These are phyloP conservation scores for Vulpes vulpes DNA, from an alignment of 2,113 vertebrate genomes.

Conservation along the genomic window DNA sequence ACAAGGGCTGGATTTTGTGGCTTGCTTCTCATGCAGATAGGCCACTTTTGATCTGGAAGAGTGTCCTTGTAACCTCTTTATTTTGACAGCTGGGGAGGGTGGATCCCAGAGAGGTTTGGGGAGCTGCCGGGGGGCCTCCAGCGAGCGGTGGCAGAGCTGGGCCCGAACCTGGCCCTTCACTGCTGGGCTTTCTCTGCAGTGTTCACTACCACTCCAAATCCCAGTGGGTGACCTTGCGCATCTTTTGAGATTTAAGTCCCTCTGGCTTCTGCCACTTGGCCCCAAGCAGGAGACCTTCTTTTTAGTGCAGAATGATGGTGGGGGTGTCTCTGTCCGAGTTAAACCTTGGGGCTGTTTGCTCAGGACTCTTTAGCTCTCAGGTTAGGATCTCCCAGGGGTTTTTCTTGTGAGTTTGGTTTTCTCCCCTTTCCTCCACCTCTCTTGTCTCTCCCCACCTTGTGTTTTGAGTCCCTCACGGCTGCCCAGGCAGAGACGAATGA, in stretches of 20 bases:
- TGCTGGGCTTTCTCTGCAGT: background rate
- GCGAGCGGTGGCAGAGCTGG: background rate
- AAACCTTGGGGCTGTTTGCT: background rate
- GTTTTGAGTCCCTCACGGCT: background rate
- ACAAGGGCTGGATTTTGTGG: background rate
- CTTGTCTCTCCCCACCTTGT: background rate
- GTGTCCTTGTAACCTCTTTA: background rate
- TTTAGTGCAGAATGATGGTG: background rate
- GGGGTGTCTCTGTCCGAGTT: background rate
- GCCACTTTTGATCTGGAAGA: background rate
- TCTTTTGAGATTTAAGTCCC: background rate
- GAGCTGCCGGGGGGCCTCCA: background rate
- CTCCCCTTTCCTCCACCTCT: background rate
- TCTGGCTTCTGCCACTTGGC: background rate
- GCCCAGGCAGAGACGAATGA: background rate
- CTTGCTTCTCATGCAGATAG: background rate
- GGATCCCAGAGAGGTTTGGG: background rate
- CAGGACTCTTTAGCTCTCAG: too few species aligned
- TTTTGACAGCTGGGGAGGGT: background rate
- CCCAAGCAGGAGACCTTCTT: background rate
- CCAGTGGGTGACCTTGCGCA: background rate
- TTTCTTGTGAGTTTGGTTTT: constrained; percentile 28
- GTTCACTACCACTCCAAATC: background rate
- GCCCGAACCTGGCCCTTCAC: background rate
- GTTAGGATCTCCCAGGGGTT: background rate